Percentiles rank a stretch among this genome's conserved stretches.
Evolutionary conservation across 2,888 invertebrate species (phyloP).

Genomic region (Apamea anceps): DNA sequence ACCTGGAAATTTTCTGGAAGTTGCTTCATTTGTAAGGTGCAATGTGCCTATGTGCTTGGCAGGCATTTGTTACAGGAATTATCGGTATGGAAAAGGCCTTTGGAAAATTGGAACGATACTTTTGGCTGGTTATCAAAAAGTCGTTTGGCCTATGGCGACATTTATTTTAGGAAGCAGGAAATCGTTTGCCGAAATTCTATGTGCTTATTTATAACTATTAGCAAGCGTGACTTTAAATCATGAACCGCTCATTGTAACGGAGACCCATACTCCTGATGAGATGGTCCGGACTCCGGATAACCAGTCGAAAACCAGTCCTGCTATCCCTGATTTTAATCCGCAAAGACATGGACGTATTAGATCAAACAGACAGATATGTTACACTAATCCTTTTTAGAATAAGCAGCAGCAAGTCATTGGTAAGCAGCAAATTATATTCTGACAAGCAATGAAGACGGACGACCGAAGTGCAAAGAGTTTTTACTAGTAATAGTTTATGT

Average conservation of each 20-base stretch:
- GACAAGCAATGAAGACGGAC: constrained; percentile 48
- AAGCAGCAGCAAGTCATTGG: constrained; percentile 24
- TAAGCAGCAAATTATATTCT: constrained; percentile 49
- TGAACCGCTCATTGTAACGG: background rate
- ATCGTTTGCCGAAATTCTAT: background rate
- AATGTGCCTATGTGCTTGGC: background rate
- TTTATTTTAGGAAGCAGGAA: constrained; percentile 28
- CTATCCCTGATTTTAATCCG: constrained; percentile 45
- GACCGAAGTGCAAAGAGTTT: constrained; percentile 27
- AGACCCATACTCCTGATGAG: background rate
- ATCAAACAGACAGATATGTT: constrained; percentile 51
- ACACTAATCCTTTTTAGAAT: constrained; percentile 52
- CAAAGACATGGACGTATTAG: constrained; percentile 46
- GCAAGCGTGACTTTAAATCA: background rate
- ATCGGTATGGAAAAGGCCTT: background rate
- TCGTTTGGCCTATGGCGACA: constrained; percentile 22
- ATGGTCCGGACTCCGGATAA: constrained; percentile 5
- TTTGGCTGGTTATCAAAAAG: constrained; percentile 26
- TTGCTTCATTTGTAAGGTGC: background rate
- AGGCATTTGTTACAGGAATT: background rate
- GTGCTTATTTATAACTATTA: background rate
- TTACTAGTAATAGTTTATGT: constrained; percentile 32
- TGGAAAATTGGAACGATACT: constrained; percentile 21
- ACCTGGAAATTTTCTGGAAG: background rate
- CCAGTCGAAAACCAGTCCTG: constrained; percentile 15